These are phyloP conservation scores for Ceyx margarethae DNA, from an alignment of 2,113 vertebrate species.

Conservation along the genomic window DNA sequence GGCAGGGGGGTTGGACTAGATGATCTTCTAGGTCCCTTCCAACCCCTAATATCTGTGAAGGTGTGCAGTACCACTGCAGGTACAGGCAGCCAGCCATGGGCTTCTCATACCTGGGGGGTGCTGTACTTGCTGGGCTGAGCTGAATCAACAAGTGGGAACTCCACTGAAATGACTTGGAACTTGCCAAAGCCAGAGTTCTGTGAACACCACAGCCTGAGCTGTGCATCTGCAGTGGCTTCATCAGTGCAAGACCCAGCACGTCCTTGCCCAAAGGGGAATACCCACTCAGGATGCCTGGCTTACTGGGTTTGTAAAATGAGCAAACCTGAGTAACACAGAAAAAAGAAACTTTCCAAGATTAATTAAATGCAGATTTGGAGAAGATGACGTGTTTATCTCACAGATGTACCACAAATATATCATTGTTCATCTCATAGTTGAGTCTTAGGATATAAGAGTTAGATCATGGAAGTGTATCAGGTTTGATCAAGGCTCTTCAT, in stretches of 20 bases:
- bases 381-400: neutral
- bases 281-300: neutral
- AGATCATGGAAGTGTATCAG: neutral
- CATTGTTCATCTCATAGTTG: neutral
- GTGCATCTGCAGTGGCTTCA: neutral
- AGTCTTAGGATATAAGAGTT: neutral
- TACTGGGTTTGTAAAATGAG: neutral
- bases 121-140: neutral
- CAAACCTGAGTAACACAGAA: neutral
- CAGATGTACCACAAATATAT: neutral
- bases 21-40: too few species aligned
- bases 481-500: neutral
- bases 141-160: neutral
- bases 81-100: neutral
- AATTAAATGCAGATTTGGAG: neutral
- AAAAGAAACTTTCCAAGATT: neutral
- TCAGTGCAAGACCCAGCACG: neutral
- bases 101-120: neutral
- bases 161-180: neutral
- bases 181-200: neutral
- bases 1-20: too few species aligned
- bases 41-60: too few species aligned
- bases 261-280: neutral
- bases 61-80: neutral
- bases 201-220: neutral